These are phyloP conservation scores for Okamejei kenojei DNA, from an alignment of 2,797 vertebrate genomes.

Conservation along the genomic window DNA sequence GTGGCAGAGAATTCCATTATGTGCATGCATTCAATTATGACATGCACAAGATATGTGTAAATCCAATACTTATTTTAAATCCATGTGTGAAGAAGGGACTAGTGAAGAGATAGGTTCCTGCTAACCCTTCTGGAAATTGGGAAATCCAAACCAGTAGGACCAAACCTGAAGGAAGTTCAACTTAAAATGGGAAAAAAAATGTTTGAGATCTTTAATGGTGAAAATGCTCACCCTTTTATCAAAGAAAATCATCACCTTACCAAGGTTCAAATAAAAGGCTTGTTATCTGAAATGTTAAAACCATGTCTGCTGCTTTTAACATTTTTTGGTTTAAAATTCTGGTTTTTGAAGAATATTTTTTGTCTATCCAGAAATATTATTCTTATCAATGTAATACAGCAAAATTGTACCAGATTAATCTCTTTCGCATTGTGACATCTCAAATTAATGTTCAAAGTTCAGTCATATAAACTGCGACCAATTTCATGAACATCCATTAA, in stretches of 20 bases:
- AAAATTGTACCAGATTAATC: background rate
- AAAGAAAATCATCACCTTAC: background rate
- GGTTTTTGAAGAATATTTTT: background rate
- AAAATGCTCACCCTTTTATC: background rate
- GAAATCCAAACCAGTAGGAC: background rate
- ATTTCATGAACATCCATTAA: background rate
- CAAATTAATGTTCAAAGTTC: background rate
- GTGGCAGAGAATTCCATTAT: no score
- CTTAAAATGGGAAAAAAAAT: background rate
- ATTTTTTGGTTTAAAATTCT: background rate
- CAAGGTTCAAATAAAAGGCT: background rate
- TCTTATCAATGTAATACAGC: background rate
- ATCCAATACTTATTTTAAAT: background rate
- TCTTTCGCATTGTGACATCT: background rate
- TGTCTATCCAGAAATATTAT: background rate
- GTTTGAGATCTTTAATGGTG: background rate
- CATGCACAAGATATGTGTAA: background rate
- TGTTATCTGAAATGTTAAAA: background rate
- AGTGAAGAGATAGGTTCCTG: background rate
- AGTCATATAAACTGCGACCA: background rate
- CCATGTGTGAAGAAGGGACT: background rate
- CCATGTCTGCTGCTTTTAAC: background rate
- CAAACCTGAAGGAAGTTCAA: background rate
- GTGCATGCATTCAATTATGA: background rate
- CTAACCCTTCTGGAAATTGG: background rate